phyloP scores from a whole-genome alignment of 2,113 vertebrate species.

The Thryonomys swinderianus region DNA sequence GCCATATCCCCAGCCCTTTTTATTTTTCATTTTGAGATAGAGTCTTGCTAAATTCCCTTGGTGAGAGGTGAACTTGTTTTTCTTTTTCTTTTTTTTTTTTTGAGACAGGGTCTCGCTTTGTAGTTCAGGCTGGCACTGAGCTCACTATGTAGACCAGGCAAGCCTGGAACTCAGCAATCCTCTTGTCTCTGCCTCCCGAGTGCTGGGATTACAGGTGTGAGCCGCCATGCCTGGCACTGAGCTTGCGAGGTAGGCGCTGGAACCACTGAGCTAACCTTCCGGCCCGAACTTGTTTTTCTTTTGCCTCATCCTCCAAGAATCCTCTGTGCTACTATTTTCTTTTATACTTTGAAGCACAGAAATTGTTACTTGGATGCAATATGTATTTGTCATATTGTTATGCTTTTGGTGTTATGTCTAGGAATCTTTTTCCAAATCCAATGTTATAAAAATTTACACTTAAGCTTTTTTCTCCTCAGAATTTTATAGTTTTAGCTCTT shows the following conservation, averaged over 20 bases:
- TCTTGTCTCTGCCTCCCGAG: too few relatives aligned
- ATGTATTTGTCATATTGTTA: background rate
- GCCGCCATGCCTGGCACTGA: too few relatives aligned
- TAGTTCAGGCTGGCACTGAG: too few relatives aligned
- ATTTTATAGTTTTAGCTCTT: background rate
- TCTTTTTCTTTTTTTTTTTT: too few relatives aligned
- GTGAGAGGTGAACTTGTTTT: background rate
- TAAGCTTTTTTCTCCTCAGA: background rate
- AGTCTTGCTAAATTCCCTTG: background rate
- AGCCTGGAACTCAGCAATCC: too few relatives aligned
- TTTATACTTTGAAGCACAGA: background rate
- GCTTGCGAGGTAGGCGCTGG: too few relatives aligned
- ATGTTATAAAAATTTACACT: background rate
- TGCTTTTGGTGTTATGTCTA: background rate
- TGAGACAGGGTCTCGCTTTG: too few relatives aligned
- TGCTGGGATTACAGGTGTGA: too few relatives aligned
- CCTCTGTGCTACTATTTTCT: background rate
- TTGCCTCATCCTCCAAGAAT: background rate
- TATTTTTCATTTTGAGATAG: background rate
- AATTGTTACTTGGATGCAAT: too few relatives aligned
- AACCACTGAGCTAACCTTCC: too few relatives aligned
- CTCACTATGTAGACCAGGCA: too few relatives aligned
- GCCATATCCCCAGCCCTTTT: background rate
- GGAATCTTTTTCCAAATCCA: background rate
- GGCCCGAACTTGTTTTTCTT: background rate